Evolutionary conservation across 2,888 invertebrate genomes (phyloP).

Genomic region (Slavum lentiscoides): DNA sequence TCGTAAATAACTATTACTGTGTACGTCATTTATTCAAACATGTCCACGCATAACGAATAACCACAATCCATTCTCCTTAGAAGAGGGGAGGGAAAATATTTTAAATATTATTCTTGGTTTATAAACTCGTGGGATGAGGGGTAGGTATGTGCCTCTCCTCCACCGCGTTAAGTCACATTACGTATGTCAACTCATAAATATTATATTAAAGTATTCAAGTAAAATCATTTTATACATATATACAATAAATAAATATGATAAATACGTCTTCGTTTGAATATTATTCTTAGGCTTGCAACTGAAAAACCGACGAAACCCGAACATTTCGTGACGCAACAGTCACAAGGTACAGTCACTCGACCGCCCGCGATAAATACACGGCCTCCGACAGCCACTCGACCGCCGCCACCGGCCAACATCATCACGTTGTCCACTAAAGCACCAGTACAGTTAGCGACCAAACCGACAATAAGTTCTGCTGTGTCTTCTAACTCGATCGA

Average conservation of each 20-base stretch:
- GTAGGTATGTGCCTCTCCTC: too few relatives aligned
- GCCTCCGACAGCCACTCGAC: conserved; percentile 57
- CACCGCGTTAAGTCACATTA: too few relatives aligned
- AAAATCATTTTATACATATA: not conserved
- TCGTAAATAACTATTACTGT: too few relatives aligned
- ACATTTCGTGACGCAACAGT: conserved; percentile 64
- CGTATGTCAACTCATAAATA: too few relatives aligned
- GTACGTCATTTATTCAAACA: too few relatives aligned
- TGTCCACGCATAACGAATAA: too few relatives aligned
- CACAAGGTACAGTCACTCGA: conserved; percentile 60
- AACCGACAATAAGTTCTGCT: conserved; percentile 12
- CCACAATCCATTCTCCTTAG: too few relatives aligned
- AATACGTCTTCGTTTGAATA: not conserved
- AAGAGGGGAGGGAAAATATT: too few relatives aligned
- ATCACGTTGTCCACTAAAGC: conserved; percentile 40
- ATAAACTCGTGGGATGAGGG: too few relatives aligned
- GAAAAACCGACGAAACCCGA: conserved; percentile 57
- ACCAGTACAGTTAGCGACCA: conserved; percentile 30
- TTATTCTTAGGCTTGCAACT: conserved; percentile 11
- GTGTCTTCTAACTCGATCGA: conserved; percentile 4
- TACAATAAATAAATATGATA: not conserved
- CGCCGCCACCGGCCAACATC: conserved; percentile 56
- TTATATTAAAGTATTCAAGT: too few relatives aligned
- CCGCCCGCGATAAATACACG: conserved; percentile 59
- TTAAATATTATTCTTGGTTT: too few relatives aligned